These are phyloP conservation scores for Natrix natrix DNA, from an alignment of 2,797 vertebrate genomes.

Conservation along the genomic window DNA sequence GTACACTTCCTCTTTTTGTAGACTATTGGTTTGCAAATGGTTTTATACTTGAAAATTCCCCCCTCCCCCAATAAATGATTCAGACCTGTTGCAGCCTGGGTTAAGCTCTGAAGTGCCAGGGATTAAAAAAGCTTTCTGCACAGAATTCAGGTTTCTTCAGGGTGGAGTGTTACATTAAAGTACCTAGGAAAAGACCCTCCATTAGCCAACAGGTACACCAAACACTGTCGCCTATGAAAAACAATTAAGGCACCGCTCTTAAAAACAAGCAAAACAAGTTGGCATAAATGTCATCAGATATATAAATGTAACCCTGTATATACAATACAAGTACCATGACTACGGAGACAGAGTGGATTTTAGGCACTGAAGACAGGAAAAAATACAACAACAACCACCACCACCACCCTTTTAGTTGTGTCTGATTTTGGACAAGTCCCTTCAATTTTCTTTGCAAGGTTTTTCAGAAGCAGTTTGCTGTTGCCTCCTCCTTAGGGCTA, in stretches of 20 bases:
- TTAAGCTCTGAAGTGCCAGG: not conserved
- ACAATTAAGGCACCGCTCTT: not conserved
- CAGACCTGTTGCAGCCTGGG: not conserved
- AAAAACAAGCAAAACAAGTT: not conserved
- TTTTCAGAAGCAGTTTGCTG: not conserved
- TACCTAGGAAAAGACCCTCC: no score
- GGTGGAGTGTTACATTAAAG: not conserved
- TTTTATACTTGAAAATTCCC: constrained; percentile 8
- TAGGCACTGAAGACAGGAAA: not conserved
- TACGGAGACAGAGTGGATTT: not conserved
- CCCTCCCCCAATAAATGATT: not conserved
- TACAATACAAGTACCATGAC: not conserved
- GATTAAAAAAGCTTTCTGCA: not conserved
- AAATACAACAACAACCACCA: not conserved
- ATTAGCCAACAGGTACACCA: not conserved
- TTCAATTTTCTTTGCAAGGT: not conserved
- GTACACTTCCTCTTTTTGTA: not conserved
- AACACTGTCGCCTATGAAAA: not conserved
- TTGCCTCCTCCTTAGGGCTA: no score
- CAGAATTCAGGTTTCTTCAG: not conserved
- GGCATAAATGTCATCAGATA: not conserved
- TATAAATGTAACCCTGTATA: not conserved
- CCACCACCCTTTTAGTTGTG: not conserved
- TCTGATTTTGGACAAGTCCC: not conserved
- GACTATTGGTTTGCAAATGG: not conserved